Evolutionary conservation across 2,888 invertebrate genomes (phyloP), one percentile per base, ranked within the genome.

Genomic region (Eupeodes latifasciatus): DNA sequence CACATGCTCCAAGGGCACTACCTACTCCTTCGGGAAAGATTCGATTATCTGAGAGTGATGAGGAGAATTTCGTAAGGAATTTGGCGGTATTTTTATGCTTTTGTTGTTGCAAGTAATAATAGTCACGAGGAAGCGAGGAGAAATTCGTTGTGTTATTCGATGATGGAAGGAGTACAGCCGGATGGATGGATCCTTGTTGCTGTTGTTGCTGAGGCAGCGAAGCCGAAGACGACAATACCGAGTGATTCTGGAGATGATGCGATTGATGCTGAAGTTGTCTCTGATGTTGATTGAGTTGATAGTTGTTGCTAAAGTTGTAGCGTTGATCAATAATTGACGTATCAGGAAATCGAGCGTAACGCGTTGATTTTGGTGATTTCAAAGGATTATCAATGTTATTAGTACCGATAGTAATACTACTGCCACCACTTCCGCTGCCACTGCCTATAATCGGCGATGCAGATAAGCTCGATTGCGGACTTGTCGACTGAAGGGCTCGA

Each of bases 401-500:
- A 5, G 40, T 1, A 10, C 90, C 90, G 9, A 91, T 90, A 5
- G 91, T 90, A 4, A 91, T 90, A 51, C 90, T 90, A 49, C 62
- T 72, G 36, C 80, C 80, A 91, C 55, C 55, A 7, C 90, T 90
- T 27, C 62, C 62, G 16, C 78, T 72, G 92, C 1, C 69, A 14
- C 90, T 91, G 40, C 67, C 72, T 4, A 90, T 89, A 91, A 92
- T 76, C 92, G 92, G 90, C 92, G 93, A 90, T 92, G 92, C 91
- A 90, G 94, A 93, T 91, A 94, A 93, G 92, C 94, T 92, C 90
- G 93, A 91, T 90, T 93, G 92, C 90, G 92, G 44, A 36, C 77
- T 83, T 36, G 61, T 69, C 16, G 67, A 59, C 49, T 86, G 92
- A 89, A 62, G 90, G 53, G 59, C 89, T 71, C 67, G 85, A 80